A percentile compares a stretch with the other conserved stretches of the same genome.
Evolutionary conservation across 2,888 invertebrate species (phyloP).

Genomic region (Tupiocoris notatus): DNA sequence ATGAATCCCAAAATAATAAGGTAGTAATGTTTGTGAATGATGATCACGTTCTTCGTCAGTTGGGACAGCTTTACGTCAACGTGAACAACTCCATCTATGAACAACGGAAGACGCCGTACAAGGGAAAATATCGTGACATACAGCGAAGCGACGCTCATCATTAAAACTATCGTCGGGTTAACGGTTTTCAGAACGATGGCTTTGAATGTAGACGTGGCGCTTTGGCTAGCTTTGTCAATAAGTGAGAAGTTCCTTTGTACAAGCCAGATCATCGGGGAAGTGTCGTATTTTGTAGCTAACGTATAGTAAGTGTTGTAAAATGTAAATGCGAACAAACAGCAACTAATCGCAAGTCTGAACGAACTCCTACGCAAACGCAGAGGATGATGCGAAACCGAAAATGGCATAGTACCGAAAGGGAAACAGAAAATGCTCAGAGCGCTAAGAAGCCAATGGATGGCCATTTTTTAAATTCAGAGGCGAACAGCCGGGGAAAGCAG

Average conservation of each 20-base stretch:
- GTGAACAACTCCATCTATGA: not conserved
- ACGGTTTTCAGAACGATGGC: constrained; percentile 13
- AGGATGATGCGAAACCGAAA: not conserved
- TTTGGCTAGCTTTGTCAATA: not conserved
- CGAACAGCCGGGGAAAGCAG: no score
- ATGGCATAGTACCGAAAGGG: constrained; percentile 12
- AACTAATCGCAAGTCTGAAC: not conserved
- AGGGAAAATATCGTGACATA: constrained; percentile 10
- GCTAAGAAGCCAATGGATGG: not conserved
- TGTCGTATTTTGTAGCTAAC: not conserved
- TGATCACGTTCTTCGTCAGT: not conserved
- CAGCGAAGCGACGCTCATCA: constrained; percentile 6
- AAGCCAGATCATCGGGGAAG: not conserved
- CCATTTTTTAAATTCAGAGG: no score
- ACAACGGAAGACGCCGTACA: not conserved
- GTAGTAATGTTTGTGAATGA: not conserved
- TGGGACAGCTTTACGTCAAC: not conserved
- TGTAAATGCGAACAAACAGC: not conserved
- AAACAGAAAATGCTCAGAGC: not conserved
- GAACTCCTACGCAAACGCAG: not conserved
- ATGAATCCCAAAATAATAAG: not conserved
- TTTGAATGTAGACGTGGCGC: not conserved
- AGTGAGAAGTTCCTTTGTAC: not conserved
- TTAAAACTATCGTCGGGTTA: constrained; percentile 15
- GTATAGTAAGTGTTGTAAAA: not conserved